These are phyloP conservation scores for Plecturocebus donacophilus DNA, from an alignment of 2,113 vertebrate genomes.

Conservation along the genomic window DNA sequence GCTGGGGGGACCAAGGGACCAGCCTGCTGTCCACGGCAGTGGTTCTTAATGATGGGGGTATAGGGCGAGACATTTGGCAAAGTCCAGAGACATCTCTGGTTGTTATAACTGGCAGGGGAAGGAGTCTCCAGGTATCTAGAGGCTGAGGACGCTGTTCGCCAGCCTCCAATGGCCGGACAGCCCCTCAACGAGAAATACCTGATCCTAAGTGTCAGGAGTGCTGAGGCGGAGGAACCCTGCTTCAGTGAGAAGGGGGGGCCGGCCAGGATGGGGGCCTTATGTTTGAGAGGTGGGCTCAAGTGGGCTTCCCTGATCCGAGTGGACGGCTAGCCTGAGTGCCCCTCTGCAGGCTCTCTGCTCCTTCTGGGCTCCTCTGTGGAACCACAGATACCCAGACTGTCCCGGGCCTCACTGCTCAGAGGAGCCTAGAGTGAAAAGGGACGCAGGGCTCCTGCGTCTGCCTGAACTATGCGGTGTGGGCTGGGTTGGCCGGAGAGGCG, in stretches of 20 bases:
- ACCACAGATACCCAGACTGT: neutral
- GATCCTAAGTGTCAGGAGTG: neutral
- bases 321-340: neutral
- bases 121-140: neutral
- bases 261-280: rapidly evolving
- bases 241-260: neutral
- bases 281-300: neutral
- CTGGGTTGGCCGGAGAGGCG: neutral
- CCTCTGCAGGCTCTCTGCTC: neutral
- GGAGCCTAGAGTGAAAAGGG: neutral
- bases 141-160: neutral
- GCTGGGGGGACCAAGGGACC: neutral
- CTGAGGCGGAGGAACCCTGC: neutral
- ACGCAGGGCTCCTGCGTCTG: neutral
- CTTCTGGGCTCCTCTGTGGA: neutral
- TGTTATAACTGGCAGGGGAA: neutral
- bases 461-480: rapidly evolving
- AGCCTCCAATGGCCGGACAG: neutral
- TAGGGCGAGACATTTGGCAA: neutral
- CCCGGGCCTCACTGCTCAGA: neutral
- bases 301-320: neutral
- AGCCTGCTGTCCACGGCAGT: neutral
- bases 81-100: neutral
- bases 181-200: neutral
- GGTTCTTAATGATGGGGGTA: neutral